Base-by-base conservation (phyloP, 2,797 vertebrate species). In the Gymnoscopelus microlampas region DNA sequence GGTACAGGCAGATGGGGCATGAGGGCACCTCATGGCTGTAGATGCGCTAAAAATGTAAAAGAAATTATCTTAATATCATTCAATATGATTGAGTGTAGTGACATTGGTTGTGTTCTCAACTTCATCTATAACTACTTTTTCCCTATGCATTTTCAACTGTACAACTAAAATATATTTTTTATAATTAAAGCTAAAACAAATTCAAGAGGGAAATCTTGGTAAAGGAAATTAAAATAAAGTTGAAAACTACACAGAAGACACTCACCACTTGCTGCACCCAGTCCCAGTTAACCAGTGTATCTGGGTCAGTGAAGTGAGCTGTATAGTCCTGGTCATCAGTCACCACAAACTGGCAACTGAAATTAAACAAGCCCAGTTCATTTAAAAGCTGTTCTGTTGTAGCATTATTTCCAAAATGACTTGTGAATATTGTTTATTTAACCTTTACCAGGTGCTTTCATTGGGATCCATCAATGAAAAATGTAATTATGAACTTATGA, bases 231-330 rank as follows among this genome's bases (percentile, higher is more conserved):
- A 44, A 15, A 60, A 60, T 60, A 6, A 3, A 44, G 3, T 50
- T 23, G 39, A 39, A 44, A 44, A 44, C 8, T 44, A 12, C 10
- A 60, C 12, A 48, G 14, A 1, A 24, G 24, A 11, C 80, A 94
- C 96, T 95, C 79, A 99, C 98, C 96, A 99, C 98, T 96, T 99
- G 98, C 89, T 99, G 96, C 93, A 99, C 97, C 90, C 95, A 98
- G 92, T 99, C 97, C 98, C 98, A 99, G 94, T 95, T 97, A 87
- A 99, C 98, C 91, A 99, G 93, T 44, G 95, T 98, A 92, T 99
- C 98, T 79, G 97, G 97, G 93, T 99, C 97, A 90, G 96, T 95
- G 93, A 99, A 98, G 91, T 99, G 96, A 85, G 95, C 95, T 85
- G 95, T 95, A 90, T 99, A 99, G 92, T 99, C 97, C 91, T 98